Base-by-base conservation (phyloP, 2,797 vertebrate genomes). In the Brachymystax lenok region DNA sequence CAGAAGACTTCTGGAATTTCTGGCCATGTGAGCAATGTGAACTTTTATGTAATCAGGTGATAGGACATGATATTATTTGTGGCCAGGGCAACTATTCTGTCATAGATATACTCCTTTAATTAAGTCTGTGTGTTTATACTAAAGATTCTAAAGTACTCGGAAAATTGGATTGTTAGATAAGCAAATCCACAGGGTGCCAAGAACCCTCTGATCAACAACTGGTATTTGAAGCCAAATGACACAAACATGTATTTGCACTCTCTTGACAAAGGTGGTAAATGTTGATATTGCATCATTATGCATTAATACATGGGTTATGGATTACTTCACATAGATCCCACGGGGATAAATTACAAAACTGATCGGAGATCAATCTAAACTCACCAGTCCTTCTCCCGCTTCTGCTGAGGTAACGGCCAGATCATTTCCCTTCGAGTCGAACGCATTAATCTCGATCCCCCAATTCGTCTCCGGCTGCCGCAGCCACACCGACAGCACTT, bases 391-490 rank as follows among this genome's bases (percentile, higher is more conserved):
- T 90, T 98, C 96, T 82, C 95, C 97, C 0, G 95, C 92, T 90
- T 94, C 95, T 52, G 95, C 86, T 71, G 96, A 96, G 81, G 97
- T 99, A 84, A 98, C 94, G 72, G 97, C 98, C 82, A 99, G 90
- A 85, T 99, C 95, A 50, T 92, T 95, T 78, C 97, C 96, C 76
- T 94, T 95, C 79, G 95, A 94, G 91, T 99, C 97, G 76, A 95
- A 95, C 82, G 98, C 98, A 89, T 98, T 98, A 85, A 99, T 98
- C 94, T 98, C 96, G 89, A 99, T 98, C 88, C 98, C 98, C 95
- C 97, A 96, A 94, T 99, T 99, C 91, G 97, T 97, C 94, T 99
- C 97, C 66, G 98, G 97, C 92, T 99, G 97, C 93, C 96, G 96
- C 92, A 99, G 95, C 98, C 98, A 99, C 86, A 97, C 97, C 72